These are phyloP conservation scores for Perccottus glenii DNA, from an alignment of 2,113 vertebrate genomes.

Conservation along the genomic window DNA sequence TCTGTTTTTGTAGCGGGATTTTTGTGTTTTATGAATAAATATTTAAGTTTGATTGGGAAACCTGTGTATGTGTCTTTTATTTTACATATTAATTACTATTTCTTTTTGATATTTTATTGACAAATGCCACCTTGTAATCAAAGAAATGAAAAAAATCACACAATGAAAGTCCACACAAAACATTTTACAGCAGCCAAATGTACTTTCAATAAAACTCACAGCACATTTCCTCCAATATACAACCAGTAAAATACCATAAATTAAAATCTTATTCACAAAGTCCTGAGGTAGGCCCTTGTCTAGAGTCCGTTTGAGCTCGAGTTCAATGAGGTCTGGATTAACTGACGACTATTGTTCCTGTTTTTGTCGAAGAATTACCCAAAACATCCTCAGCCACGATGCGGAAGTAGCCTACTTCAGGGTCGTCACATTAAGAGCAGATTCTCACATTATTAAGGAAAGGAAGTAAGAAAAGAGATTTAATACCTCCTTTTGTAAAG, in stretches of 20 bases:
- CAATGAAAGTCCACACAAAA: no score
- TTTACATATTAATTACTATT: not conserved
- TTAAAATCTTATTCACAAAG: not conserved
- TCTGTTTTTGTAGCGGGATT: constrained; percentile 65
- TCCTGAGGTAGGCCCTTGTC: not conserved
- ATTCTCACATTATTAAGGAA: no score
- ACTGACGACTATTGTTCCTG: not conserved
- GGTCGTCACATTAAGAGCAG: no score
- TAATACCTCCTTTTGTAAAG: no score
- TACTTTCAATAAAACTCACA: not conserved
- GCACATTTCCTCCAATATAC: not conserved
- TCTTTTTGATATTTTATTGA: constrained; percentile 25
- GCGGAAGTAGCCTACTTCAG: no score
- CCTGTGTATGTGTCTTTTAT: not conserved
- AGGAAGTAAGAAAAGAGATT: no score
- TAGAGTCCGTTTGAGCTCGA: not conserved
- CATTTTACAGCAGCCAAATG: no score
- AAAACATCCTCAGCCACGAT: no score
- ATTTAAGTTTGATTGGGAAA: constrained; percentile 73
- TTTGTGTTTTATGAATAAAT: constrained; percentile 76
- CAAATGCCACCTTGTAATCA: not conserved
- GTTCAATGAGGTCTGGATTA: no score
- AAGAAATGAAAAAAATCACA: not conserved
- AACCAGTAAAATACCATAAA: not conserved
- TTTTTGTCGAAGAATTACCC: not conserved